Conservation (phyloP, 2,113 vertebrate species). For the Hydropotes inermis region DNA sequence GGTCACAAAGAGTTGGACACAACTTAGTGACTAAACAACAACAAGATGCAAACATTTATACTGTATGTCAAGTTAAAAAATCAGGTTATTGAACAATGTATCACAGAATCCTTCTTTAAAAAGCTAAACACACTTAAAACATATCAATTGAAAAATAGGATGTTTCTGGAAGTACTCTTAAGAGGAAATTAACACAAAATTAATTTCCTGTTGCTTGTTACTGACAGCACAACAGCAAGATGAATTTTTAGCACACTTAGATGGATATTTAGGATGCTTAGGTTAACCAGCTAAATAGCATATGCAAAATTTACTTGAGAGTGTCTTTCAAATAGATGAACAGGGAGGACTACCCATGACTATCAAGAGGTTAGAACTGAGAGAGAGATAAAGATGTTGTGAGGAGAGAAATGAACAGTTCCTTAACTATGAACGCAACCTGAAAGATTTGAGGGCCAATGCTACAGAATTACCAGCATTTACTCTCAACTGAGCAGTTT, state of each 20-base stretch:
- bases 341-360: neutral
- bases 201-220: neutral
- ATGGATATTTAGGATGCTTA: neutral
- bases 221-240: neutral
- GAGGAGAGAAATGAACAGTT: neutral
- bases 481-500: neutral
- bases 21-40: neutral
- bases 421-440: neutral
- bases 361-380: neutral
- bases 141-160: neutral
- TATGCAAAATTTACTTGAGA: neutral
- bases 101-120: neutral
- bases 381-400: neutral
- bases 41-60: neutral
- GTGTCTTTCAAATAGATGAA: neutral
- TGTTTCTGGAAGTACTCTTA: neutral
- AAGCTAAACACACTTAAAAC: neutral
- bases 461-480: neutral
- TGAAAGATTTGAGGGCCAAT: neutral
- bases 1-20: neutral
- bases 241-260: neutral
- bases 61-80: neutral
- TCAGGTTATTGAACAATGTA: slow-evolving; percentile 5
- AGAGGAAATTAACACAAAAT: slow-evolving; percentile 34
- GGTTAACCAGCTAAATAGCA: neutral